phyloP scores from a whole-genome alignment of 2,113 vertebrate genomes.

The Caranx ignobilis region DNA sequence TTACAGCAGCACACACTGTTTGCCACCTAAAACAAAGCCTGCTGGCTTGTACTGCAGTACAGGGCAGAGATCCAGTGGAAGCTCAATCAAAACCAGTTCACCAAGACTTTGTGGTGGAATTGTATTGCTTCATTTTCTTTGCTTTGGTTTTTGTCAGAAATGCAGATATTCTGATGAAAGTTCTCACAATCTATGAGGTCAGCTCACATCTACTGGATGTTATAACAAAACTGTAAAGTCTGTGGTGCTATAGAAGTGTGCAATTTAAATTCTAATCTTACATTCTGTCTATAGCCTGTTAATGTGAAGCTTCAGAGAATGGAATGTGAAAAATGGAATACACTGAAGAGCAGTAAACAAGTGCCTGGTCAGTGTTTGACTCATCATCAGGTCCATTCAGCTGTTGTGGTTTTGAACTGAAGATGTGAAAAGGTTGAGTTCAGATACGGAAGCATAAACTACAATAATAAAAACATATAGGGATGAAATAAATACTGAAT shows the following conservation, averaged over 20 bases:
- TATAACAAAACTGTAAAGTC: no score
- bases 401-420: neutral
- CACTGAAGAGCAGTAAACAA: neutral
- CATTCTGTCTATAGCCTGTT: no score
- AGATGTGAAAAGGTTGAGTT: neutral
- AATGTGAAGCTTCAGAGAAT: no score
- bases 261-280: no score
- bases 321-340: no score
- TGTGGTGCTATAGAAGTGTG: neutral
- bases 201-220: neutral
- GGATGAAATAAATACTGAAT: neutral
- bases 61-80: neutral
- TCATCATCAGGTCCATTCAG: neutral
- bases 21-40: conserved; percentile 11
- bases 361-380: neutral
- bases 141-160: no score
- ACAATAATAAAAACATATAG: neutral
- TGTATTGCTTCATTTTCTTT: no score
- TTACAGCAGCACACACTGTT: conserved; percentile 5
- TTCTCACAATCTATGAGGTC: neutral
- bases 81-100: neutral
- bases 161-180: no score
- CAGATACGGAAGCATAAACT: neutral
- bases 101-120: no score
- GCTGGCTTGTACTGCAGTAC: conserved; percentile 14